Evolutionary conservation across 2,797 vertebrate species (phyloP), one percentile per base, ranked within the genome.

Genomic region (Lutjanus campechanus): DNA sequence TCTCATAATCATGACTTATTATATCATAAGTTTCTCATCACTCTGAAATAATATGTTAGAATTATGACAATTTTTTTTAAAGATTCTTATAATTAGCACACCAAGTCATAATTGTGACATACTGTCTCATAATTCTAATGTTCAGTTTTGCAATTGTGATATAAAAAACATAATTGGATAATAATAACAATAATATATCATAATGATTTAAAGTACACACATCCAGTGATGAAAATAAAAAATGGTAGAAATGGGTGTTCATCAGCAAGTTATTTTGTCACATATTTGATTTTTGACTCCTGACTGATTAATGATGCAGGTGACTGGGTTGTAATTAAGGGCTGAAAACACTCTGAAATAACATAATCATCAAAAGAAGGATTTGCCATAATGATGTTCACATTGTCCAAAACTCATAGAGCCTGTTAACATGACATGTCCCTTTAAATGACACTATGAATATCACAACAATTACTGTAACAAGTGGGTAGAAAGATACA

Each of bases 261-360:
- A 73, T 54, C 36, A 20, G 12, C 12, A 53, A 71, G 64, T 58
- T 2, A 6, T 73, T 50, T 73, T 19, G 17, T 69, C 15, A 19
- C 46, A 69, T 68, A 62, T 44, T 17, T 2, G 16, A 17, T 49
- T 17, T n/a, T 16, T 54, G 41, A 69, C 20, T 51, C 40, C 50
- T 40, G 12, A 25, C 60, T 1, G 36, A 10, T 41, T 60, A 11
- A 43, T 51, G 81, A 73, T 20, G 59, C 51, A 46, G 49, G 58
- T 50, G 56, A 73, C 43, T 63, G 22, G 36, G 46, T 64, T 56
- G 59, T 29, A 51, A 61, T 72, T 36, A 54, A 56, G 15, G 25
- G 11, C 55, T 64, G n/a, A 61, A 25, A 7, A 47, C 58, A 69
- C 53, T 68, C 43, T 69, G 5, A 40, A 67, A 70, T 29, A 50